These are phyloP conservation scores for Notodonta ziczac DNA, from an alignment of 2,888 invertebrate genomes.

Conservation along the genomic window DNA sequence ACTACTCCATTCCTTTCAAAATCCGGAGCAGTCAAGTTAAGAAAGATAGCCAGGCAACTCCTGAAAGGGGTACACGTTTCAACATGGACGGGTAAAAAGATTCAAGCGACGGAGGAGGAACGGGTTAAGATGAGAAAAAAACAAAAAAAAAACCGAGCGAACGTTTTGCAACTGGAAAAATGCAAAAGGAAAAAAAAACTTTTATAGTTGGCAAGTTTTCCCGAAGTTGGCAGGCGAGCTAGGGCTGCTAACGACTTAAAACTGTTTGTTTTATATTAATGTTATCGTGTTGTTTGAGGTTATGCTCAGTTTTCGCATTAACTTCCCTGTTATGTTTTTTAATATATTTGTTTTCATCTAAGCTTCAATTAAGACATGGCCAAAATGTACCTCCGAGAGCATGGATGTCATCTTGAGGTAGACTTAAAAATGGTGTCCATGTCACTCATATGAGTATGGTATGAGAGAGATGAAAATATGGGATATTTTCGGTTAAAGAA, in stretches of 20 bases:
- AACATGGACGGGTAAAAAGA: slow-evolving; percentile 68
- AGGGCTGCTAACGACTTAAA: slow-evolving; percentile 53
- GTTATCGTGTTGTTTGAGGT: slow-evolving; percentile 36
- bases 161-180: slow-evolving; percentile 70
- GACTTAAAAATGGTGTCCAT: too few species aligned
- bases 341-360: background rate
- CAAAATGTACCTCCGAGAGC: background rate
- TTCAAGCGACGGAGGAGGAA: slow-evolving; percentile 53
- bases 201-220: slow-evolving; percentile 79
- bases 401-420: too few species aligned
- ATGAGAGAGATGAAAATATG: too few species aligned
- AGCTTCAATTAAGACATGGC: too few species aligned
- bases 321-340: slow-evolving; percentile 8
- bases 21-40: slow-evolving; percentile 74
- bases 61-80: slow-evolving; percentile 83
- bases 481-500: too few species aligned
- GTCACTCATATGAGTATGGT: too few species aligned
- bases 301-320: slow-evolving; percentile 12
- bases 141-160: slow-evolving; percentile 52
- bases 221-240: slow-evolving; percentile 55
- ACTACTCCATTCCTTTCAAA: slow-evolving; percentile 54
- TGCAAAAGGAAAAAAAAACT: slow-evolving; percentile 71
- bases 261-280: slow-evolving; percentile 51
- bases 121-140: slow-evolving; percentile 51
- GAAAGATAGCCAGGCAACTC: slow-evolving; percentile 81